Evolutionary conservation across 2,113 vertebrate species (phyloP).

Genomic region (Oryctolagus cuniculus): DNA sequence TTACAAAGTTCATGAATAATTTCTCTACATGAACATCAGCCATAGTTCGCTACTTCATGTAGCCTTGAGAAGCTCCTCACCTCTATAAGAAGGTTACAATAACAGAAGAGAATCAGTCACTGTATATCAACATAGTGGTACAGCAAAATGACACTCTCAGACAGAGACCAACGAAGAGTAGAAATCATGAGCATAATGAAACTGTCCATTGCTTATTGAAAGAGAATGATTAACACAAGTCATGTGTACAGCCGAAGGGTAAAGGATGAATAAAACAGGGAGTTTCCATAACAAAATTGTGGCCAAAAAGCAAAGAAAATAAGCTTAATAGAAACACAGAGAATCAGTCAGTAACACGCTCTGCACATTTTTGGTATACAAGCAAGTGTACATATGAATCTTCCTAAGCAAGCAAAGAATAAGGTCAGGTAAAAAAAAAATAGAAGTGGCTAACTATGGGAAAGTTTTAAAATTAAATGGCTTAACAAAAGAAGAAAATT

Average conservation of each 20-base stretch:
- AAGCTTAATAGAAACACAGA: background rate
- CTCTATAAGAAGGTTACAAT: background rate
- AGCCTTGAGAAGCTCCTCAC: background rate
- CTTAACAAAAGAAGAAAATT: slow-evolving; percentile 4
- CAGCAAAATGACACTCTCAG: background rate
- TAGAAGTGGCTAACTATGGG: background rate
- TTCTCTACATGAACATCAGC: background rate
- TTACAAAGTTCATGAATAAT: background rate
- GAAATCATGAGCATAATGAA: background rate
- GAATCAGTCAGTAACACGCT: background rate
- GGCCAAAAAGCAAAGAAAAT: background rate
- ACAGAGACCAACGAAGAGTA: background rate
- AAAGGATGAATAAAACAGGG: background rate
- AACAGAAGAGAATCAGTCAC: background rate
- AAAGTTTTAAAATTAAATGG: background rate
- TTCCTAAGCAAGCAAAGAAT: background rate
- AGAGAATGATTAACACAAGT: background rate
- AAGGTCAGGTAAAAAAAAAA: background rate
- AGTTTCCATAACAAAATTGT: background rate
- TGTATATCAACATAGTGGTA: background rate
- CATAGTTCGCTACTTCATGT: background rate
- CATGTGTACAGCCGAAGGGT: background rate
- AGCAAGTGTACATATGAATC: background rate
- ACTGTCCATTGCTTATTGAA: background rate
- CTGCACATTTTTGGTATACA: background rate